Conservation (phyloP, 2,888 invertebrate species). For the Periphyllus acericola region DNA sequence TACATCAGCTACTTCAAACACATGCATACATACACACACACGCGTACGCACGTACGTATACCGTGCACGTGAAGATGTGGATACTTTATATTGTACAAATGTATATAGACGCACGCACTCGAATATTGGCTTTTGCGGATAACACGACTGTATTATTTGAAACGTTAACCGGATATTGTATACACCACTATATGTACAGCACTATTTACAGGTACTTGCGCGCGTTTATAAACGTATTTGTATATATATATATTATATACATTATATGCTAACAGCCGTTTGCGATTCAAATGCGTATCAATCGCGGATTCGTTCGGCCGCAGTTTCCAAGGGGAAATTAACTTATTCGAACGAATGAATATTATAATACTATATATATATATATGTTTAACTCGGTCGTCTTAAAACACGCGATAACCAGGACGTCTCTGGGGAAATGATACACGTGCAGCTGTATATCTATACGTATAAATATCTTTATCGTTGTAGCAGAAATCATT, state of each 20-base stretch:
- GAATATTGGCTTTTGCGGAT: background rate
- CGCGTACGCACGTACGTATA: background rate
- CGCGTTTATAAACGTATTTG: background rate
- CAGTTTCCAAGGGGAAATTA: conserved; percentile 28
- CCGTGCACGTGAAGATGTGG: no score
- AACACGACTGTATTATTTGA: background rate
- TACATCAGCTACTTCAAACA: background rate
- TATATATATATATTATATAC: background rate
- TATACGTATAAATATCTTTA: background rate
- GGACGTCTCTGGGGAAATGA: background rate
- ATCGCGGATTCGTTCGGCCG: background rate
- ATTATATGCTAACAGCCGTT: background rate
- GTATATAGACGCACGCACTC: no score
- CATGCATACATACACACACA: background rate
- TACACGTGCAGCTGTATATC: no score
- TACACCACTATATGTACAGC: no score
- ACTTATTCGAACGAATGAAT: background rate
- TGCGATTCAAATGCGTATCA: conserved; percentile 1
- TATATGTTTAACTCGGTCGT: background rate
- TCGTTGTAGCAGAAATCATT: background rate
- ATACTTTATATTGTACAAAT: no score
- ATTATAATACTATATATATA: background rate
- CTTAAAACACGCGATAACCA: background rate
- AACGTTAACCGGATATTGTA: conserved; percentile 12
- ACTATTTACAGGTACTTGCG: background rate